Base-by-base conservation (phyloP, 2,797 vertebrate genomes). In the Gallinago nigripennis region DNA sequence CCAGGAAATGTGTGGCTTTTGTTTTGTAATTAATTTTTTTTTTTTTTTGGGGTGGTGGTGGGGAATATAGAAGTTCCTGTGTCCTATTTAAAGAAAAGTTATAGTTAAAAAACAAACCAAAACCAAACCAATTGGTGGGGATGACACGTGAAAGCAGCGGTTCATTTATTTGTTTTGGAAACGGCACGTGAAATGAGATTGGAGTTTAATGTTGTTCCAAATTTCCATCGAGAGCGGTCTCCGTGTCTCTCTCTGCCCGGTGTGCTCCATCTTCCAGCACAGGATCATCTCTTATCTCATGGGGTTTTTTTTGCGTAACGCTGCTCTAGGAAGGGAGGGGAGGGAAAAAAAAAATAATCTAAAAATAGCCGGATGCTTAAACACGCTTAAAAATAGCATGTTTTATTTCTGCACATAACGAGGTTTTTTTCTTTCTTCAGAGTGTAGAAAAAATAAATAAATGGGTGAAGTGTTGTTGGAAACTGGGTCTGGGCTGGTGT, bases 11-110 rank as follows among this genome's bases (percentile, higher is more conserved):
- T 97, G 97, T 98, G 98, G 98, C 98, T 98, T 98, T 98, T 97
- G 98, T 98, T 98, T 98, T 98, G 97, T 99, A 98, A 23, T 48
- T 48, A 12, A 98, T 98, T 98, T 93, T 98, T 98, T 98, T 27
- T 12, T 48, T 25, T 43, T 43, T 43, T 24, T 48, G 16, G 41
- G 41, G 41, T 7, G 41, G 19, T 5, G 19, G 45, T 20, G 45
- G 10, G 20, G 45, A 8, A 43, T 98, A 98, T 98, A 98, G 97
- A 98, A 97, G 97, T 98, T 98, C 96, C 97, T 98, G 98, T 99
- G 98, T 98, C 98, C 98, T 98, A 98, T 99, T 99, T 98, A 98
- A 99, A 99, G 98, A 98, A 99, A 96, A 98, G 97, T 96, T 98
- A 98, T 98, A 98, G 98, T 97, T 98, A 93, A 98, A 98, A 97